Evolutionary conservation across 2,113 vertebrate genomes (phyloP), one percentile per base, ranked within the genome.

Genomic region (Hippocampus barbouri): DNA sequence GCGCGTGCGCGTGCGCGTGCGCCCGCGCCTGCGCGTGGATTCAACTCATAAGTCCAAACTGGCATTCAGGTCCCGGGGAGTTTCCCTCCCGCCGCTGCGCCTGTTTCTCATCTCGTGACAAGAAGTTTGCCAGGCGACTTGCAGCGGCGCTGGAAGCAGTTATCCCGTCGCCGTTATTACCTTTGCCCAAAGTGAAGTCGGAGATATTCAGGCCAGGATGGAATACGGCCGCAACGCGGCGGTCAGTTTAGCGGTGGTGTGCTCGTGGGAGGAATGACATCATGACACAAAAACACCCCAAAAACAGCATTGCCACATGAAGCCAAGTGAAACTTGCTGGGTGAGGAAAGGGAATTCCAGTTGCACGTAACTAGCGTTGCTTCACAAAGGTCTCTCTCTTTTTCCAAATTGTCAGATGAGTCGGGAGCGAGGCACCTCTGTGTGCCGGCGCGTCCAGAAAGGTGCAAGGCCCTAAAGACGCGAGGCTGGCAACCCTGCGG

Each of bases 161-260:
- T 84, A 81, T 82, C 68, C 84, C 74, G 76, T 63, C 66, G 83
- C 86, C 79, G 80, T 85, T 88, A 89, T 89, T 89, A 89, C 82
- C 84, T 75, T 81, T 78, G 82, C 81, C 79, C 69, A 76, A 87
- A 88, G 85, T 88, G 83, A 86, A 79, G 88, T 78, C 77, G 77
- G 76, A 88, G 87, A 89, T 86, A 90, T 89, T 89, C 79, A 75
- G 89, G 83, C 87, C 86, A 88, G 83, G 56, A 72, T 72, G 75
- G 15, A 79, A 83, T 89, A 89, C 88, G 88, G 71, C 85, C 8
- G 68, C 82, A 83, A 75, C 80, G 85, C 30, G 87, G 69, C 74
- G 67, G 9, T 67, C 65, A 73, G 73, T 77, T 80, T 81, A 27
- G 78, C 8, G 5, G 51, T 21, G 75, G 67, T 54, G 41, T 59